phyloP scores from a whole-genome alignment of 2,888 invertebrate species.

The Ennomos quercinarius region DNA sequence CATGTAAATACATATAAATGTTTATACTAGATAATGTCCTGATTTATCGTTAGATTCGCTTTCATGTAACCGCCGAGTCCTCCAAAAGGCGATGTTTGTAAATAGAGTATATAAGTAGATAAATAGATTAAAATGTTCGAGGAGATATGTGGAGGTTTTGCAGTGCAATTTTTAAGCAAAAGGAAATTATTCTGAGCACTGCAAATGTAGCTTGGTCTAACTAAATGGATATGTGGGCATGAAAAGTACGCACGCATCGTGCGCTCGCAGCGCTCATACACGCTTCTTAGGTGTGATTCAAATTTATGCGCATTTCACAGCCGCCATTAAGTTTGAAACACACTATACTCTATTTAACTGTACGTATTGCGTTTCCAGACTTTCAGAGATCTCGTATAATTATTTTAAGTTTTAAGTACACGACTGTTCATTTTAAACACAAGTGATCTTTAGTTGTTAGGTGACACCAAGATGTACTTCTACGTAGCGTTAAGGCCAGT shows the following conservation, averaged over 20 bases:
- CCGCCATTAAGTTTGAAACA: slow-evolving; percentile 32
- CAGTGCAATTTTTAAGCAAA: slow-evolving; percentile 3
- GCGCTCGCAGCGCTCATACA: too few relatives aligned
- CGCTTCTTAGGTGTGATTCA: too few relatives aligned
- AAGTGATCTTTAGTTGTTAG: slow-evolving; percentile 73
- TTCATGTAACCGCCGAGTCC: slow-evolving; percentile 38
- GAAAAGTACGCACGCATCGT: too few relatives aligned
- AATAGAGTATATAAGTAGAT: slow-evolving; percentile 35
- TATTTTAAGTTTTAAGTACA: slow-evolving; percentile 77
- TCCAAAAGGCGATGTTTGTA: slow-evolving; percentile 37
- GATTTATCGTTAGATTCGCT: slow-evolving; percentile 29
- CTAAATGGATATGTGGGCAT: slow-evolving; percentile 22
- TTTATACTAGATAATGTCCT: slow-evolving; percentile 20
- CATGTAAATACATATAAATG: slow-evolving; percentile 26
- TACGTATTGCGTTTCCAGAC: slow-evolving; percentile 83
- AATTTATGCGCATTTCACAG: too few relatives aligned
- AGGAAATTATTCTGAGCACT: not conserved
- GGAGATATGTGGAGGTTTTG: slow-evolving; percentile 4
- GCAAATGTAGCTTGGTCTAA: slow-evolving; percentile 1
- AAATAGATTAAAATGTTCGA: slow-evolving; percentile 20
- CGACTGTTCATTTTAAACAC: slow-evolving; percentile 73
- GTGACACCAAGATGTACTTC: slow-evolving; percentile 50
- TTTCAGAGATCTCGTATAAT: slow-evolving; percentile 85
- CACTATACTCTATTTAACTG: slow-evolving; percentile 72
- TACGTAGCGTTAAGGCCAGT: slow-evolving; percentile 56